A percentile compares a stretch with the other conserved stretches of the same genome.
These are phyloP conservation scores for Oreochromis niloticus DNA, from an alignment of 2,113 vertebrate species.

Conservation along the genomic window DNA sequence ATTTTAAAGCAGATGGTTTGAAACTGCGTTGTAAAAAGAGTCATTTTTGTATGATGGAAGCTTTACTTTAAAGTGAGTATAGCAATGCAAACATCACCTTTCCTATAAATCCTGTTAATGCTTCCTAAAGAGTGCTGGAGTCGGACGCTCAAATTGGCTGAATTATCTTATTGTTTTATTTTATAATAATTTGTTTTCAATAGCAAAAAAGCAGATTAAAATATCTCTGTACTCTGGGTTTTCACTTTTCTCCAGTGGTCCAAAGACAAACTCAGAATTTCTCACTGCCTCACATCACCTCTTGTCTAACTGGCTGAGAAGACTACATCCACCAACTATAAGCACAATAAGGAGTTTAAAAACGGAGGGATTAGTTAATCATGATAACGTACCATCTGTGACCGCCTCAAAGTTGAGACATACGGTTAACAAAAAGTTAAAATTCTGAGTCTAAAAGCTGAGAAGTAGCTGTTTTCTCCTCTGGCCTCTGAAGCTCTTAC, in stretches of 20 bases:
- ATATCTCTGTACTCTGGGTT: background rate
- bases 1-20: background rate
- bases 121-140: background rate
- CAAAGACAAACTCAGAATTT: background rate
- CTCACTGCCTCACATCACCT: background rate
- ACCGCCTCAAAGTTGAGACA: background rate
- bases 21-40: background rate
- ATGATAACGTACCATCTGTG: background rate
- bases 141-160: background rate
- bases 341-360: background rate
- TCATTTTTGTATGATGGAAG: background rate
- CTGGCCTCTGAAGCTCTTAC: background rate
- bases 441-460: background rate
- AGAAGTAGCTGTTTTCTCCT: background rate
- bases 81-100: background rate
- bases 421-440: background rate
- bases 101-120: background rate
- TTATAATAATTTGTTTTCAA: background rate
- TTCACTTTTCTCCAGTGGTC: background rate
- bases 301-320: background rate
- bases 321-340: background rate
- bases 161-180: background rate
- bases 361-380: background rate
- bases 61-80: background rate
- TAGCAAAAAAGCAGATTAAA: background rate